A percentile compares a stretch with the other conserved stretches of the same genome.
These are phyloP conservation scores for Eupleurogrammus muticus DNA, from an alignment of 2,797 vertebrate genomes.

Conservation along the genomic window DNA sequence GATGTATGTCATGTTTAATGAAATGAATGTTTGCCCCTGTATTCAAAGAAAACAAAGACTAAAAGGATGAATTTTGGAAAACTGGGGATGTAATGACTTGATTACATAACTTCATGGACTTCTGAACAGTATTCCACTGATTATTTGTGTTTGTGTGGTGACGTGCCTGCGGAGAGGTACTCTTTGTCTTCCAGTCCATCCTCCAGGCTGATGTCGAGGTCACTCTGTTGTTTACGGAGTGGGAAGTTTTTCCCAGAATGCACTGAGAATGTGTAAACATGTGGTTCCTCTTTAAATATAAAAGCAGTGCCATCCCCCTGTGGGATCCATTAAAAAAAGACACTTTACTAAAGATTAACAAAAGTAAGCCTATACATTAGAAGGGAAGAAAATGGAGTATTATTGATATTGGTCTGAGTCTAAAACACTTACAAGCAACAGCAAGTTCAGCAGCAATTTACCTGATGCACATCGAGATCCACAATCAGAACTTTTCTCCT, in stretches of 20 bases:
- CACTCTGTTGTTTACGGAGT: slow-evolving; percentile 73
- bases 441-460: slow-evolving; percentile 23
- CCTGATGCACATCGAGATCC: slow-evolving; percentile 82
- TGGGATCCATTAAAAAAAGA: slow-evolving; percentile 20
- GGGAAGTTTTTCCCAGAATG: slow-evolving; percentile 81
- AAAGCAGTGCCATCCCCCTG: slow-evolving; percentile 79
- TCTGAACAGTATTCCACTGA: not conserved
- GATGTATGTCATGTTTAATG: too few species aligned
- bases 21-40: too few species aligned
- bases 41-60: not conserved
- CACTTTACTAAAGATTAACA: not conserved
- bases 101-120: not conserved
- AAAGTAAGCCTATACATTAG: not conserved
- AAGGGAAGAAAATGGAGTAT: not conserved
- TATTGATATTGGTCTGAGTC: not conserved
- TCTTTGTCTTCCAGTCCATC: slow-evolving; percentile 70
- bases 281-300: slow-evolving; percentile 75
- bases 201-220: slow-evolving; percentile 75
- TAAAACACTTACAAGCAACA: not conserved
- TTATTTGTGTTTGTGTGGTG: not conserved
- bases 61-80: not conserved
- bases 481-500: slow-evolving; percentile 73
- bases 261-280: slow-evolving; percentile 77
- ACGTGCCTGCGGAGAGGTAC: slow-evolving; percentile 67
- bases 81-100: not conserved